These are phyloP conservation scores for Simalia tracyae DNA, from an alignment of 2,797 vertebrate species.

Conservation along the genomic window DNA sequence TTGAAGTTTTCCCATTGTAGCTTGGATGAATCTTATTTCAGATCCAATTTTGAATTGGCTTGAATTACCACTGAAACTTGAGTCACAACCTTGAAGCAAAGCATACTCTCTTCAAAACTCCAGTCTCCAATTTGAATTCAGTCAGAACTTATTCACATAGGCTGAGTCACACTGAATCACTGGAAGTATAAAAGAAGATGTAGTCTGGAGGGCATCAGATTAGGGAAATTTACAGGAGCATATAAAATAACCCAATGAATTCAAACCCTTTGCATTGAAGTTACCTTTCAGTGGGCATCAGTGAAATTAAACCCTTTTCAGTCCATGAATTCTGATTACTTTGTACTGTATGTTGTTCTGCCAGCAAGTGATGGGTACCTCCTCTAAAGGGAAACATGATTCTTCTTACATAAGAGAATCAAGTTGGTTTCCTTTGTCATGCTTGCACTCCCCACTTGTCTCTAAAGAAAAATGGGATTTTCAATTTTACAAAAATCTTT, in stretches of 20 bases:
- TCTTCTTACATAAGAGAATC: slow-evolving; percentile 6
- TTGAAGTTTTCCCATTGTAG: neutral
- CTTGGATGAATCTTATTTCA: neutral
- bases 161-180: neutral
- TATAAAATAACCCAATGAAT: neutral
- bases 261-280: neutral
- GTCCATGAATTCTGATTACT: slow-evolving; percentile 1
- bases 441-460: accelerated
- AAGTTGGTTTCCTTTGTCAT: neutral
- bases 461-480: neutral
- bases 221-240: neutral
- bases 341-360: neutral
- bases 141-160: neutral
- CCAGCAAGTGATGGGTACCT: neutral
- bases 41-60: neutral
- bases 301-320: slow-evolving; percentile 12
- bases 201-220: neutral
- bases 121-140: neutral
- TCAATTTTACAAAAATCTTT: slow-evolving; percentile 3
- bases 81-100: neutral
- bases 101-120: neutral
- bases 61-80: neutral
- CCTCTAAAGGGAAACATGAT: neutral
- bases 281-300: neutral
- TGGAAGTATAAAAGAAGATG: neutral